Evolutionary conservation across 2,888 invertebrate genomes (phyloP).

Genomic region (Molorchus minor): DNA sequence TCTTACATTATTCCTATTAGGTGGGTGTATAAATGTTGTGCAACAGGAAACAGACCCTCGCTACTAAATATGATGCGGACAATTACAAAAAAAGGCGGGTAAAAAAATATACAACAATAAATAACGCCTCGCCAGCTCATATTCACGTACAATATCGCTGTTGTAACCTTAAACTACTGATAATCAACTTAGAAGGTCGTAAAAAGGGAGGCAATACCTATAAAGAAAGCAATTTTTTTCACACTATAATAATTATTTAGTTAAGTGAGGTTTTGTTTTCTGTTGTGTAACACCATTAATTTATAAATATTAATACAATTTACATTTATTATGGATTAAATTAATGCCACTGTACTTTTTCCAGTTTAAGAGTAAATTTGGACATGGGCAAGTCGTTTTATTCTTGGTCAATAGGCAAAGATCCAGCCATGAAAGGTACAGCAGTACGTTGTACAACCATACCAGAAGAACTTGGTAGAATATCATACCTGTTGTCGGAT

Average conservation of each 20-base stretch:
- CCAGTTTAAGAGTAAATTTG: slow-evolving; percentile 93
- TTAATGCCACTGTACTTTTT: slow-evolving; percentile 35
- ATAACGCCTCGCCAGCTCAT: too few species aligned
- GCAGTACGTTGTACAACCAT: slow-evolving; percentile 98
- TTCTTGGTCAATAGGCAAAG: slow-evolving; percentile 95
- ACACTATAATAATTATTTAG: too few species aligned
- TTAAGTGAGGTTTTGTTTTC: too few species aligned
- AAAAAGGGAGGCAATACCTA: too few species aligned
- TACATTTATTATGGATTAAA: too few species aligned
- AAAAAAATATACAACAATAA: too few species aligned
- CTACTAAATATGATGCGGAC: background rate
- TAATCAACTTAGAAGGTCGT: too few species aligned
- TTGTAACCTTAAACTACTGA: too few species aligned
- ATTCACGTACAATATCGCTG: too few species aligned
- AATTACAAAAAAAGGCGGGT: background rate
- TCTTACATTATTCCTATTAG: slow-evolving; percentile 99
- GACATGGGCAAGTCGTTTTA: slow-evolving; percentile 99
- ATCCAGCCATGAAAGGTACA: slow-evolving; percentile 91
- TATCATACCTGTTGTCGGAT: slow-evolving; percentile 96
- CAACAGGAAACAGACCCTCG: background rate
- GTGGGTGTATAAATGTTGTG: slow-evolving; percentile 60
- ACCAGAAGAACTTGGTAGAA: slow-evolving; percentile 96
- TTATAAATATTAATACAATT: too few species aligned
- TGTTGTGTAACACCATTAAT: too few species aligned
- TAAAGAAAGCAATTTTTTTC: too few species aligned